Conservation (phyloP, 2,113 vertebrate species). For the Chunga burmeisteri region DNA sequence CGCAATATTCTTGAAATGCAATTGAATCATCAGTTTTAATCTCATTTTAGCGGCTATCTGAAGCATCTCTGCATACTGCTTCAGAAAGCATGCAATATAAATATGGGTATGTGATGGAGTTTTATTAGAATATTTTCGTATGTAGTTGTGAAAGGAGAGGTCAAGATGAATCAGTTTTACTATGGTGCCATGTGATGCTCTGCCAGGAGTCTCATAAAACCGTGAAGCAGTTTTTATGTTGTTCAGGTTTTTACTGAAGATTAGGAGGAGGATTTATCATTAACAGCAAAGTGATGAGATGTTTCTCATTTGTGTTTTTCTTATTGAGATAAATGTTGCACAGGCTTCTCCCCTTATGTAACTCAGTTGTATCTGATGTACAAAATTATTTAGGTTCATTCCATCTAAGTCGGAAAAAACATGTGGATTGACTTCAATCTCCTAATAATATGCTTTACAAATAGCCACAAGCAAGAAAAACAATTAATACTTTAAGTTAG, state of each 20-base stretch:
- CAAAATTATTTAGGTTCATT: neutral
- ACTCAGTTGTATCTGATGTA: neutral
- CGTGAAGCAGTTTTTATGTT: neutral
- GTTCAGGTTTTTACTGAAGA: neutral
- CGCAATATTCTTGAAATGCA: neutral
- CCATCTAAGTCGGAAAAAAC: neutral
- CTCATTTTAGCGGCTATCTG: neutral
- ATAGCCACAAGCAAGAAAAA: neutral
- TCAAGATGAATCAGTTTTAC: neutral
- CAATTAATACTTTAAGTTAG: neutral
- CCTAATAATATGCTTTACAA: neutral
- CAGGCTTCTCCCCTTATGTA: neutral
- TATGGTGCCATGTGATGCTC: neutral
- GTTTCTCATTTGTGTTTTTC: neutral
- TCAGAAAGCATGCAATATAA: neutral
- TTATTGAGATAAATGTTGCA: neutral
- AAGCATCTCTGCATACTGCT: neutral
- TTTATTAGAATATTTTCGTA: neutral
- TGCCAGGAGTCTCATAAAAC: neutral
- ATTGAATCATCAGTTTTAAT: conserved; percentile 2
- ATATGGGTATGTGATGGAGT: neutral
- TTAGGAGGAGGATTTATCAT: neutral
- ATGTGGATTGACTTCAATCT: neutral
- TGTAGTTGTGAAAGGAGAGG: neutral
- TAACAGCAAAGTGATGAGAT: neutral